phyloP scores from a whole-genome alignment of 2,797 vertebrate genomes.

The Catamblyrhynchus diadema region DNA sequence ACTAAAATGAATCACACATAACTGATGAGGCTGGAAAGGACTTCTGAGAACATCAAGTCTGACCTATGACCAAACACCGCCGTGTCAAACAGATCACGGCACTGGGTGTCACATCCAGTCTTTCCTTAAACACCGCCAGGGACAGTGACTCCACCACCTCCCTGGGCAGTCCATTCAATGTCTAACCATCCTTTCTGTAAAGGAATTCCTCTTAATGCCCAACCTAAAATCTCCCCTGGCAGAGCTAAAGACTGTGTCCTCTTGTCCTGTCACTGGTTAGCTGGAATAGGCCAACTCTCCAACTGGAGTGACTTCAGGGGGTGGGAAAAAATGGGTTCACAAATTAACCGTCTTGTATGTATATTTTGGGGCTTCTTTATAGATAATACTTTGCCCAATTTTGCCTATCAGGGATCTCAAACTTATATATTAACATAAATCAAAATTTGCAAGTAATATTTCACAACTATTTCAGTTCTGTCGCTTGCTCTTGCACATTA shows the following conservation, averaged over 20 bases:
- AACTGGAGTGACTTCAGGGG: rapidly evolving
- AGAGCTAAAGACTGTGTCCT: not conserved
- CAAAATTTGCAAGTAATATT: not conserved
- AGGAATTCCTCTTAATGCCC: not conserved
- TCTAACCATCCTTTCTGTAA: not conserved
- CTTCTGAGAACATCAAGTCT: not conserved
- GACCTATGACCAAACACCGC: not conserved
- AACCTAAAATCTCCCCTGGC: not conserved
- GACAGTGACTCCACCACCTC: not conserved
- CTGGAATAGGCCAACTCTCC: not conserved
- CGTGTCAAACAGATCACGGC: not conserved
- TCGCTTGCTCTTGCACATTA: not conserved
- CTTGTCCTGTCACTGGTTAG: not conserved
- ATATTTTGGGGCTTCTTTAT: not conserved
- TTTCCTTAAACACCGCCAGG: not conserved
- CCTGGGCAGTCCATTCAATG: not conserved
- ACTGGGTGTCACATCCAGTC: not conserved
- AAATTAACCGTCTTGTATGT: not conserved
- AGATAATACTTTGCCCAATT: not conserved
- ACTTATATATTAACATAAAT: not conserved
- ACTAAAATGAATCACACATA: not conserved
- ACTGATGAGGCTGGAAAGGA: not conserved
- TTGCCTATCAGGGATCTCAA: not conserved
- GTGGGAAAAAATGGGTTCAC: not conserved
- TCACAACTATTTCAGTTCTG: not conserved